These are phyloP conservation scores for Chymomyza procnemis DNA, from an alignment of 2,888 invertebrate species.

Conservation along the genomic window DNA sequence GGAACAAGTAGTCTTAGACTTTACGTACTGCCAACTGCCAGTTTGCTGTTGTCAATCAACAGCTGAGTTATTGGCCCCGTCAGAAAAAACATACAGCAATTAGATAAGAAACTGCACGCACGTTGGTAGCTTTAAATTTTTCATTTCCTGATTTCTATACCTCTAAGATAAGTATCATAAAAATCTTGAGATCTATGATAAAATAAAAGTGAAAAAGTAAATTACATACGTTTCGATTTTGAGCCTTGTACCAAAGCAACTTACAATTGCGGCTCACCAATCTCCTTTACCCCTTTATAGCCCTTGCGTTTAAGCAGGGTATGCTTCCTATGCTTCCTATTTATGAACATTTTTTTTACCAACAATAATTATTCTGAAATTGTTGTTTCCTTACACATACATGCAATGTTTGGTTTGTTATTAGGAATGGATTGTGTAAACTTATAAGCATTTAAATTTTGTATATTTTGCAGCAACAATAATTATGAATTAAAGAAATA, in stretches of 20 bases:
- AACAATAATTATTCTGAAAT: slow-evolving; percentile 66
- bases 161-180: too few relatives aligned
- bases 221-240: too few relatives aligned
- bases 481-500: slow-evolving; percentile 45
- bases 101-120: slow-evolving; percentile 43
- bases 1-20: background rate
- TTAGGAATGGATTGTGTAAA: slow-evolving; percentile 25
- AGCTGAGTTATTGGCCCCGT: slow-evolving; percentile 60
- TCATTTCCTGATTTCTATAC: slow-evolving; percentile 8
- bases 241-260: too few relatives aligned
- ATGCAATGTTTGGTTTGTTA: slow-evolving; percentile 46
- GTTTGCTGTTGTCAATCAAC: slow-evolving; percentile 55
- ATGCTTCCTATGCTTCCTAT: too few relatives aligned
- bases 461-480: slow-evolving; percentile 37
- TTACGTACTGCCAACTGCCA: background rate
- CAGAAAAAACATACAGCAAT: slow-evolving; percentile 41
- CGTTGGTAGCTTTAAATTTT: slow-evolving; percentile 42
- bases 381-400: slow-evolving; percentile 21
- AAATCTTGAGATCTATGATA: too few relatives aligned
- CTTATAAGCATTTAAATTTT: slow-evolving; percentile 36
- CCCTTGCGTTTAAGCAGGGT: too few relatives aligned
- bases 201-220: too few relatives aligned
- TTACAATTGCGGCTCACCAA: too few relatives aligned
- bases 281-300: too few relatives aligned
- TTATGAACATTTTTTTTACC: slow-evolving; percentile 23